A percentile compares a stretch with the other conserved stretches of the same genome.
These are phyloP conservation scores for Aphelinus atriplicis DNA, from an alignment of 1,140 invertebrate genomes.

Conservation along the genomic window DNA sequence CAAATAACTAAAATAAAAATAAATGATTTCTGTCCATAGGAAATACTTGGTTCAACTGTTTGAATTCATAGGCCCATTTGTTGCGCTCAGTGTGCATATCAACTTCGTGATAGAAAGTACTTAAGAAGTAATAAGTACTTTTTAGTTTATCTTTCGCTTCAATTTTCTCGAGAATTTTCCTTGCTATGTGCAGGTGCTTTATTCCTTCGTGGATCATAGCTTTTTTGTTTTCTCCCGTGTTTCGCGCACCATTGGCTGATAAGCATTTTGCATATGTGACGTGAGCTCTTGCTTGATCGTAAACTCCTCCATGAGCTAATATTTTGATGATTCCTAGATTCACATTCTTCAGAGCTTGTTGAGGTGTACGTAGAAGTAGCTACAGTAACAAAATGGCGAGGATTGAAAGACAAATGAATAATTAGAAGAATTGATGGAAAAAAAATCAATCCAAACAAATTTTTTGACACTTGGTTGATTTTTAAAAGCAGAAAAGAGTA, in stretches of 20 bases:
- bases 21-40: conserved; percentile 57
- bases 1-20: conserved; percentile 35
- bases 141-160: conserved; percentile 79
- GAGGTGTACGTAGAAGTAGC: conserved; percentile 77
- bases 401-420: conserved; percentile 1
- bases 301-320: conserved; percentile 82
- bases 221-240: conserved; percentile 65
- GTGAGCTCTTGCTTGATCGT: conserved; percentile 77
- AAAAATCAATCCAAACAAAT: neutral
- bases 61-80: conserved; percentile 77
- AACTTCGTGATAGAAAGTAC: conserved; percentile 73
- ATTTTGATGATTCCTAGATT: conserved; percentile 77
- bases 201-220: conserved; percentile 72
- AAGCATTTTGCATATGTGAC: conserved; percentile 75
- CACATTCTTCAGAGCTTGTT: conserved; percentile 77
- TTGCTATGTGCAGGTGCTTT: conserved; percentile 73
- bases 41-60: conserved; percentile 75
- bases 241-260: conserved; percentile 69
- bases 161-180: conserved; percentile 75
- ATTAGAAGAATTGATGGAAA: neutral
- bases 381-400: conserved; percentile 57
- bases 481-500: neutral
- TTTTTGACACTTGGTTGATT: too few species aligned
- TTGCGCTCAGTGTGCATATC: conserved; percentile 74
- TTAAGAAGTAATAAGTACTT: conserved; percentile 75